A percentile compares a stretch with the other conserved stretches of the same genome.
Conservation (phyloP, 2,888 invertebrate species). For the Dichetophora obliterata region DNA sequence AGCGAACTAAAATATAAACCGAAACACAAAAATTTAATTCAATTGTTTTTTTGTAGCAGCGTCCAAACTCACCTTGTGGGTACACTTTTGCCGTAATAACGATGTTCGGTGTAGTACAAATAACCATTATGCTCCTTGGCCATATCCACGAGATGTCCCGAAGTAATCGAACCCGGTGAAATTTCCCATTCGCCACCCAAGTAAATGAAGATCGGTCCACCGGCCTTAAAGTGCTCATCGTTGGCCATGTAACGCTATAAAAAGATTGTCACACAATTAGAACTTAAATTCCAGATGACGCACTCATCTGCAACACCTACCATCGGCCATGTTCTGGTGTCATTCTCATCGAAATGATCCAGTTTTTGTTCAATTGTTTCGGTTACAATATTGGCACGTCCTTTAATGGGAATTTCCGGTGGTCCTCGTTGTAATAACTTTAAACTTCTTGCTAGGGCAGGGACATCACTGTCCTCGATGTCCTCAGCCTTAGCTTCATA, state of each 20-base stretch:
- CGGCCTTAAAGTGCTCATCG: conserved; percentile 67
- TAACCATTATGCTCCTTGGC: conserved; percentile 74
- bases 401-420: background rate
- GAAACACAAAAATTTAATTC: background rate
- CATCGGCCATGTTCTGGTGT: conserved; percentile 72
- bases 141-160: conserved; percentile 75
- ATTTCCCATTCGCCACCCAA: conserved; percentile 82
- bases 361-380: conserved; percentile 71
- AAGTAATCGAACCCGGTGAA: conserved; percentile 71
- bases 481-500: conserved; percentile 36
- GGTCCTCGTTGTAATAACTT: conserved; percentile 46
- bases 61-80: conserved; percentile 75
- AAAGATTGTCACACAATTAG: background rate
- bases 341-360: conserved; percentile 74
- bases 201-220: conserved; percentile 75
- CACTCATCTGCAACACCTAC: conserved; percentile 39
- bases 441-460: conserved; percentile 53
- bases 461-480: conserved; percentile 44
- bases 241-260: conserved; percentile 72
- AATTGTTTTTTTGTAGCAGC: background rate
- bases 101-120: conserved; percentile 83
- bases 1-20: conserved; percentile 70
- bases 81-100: conserved; percentile 83
- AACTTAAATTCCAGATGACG: background rate
- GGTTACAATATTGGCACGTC: conserved; percentile 24